Evolutionary conservation across 2,888 invertebrate genomes (phyloP).

Genomic region (Venusia cambrica): DNA sequence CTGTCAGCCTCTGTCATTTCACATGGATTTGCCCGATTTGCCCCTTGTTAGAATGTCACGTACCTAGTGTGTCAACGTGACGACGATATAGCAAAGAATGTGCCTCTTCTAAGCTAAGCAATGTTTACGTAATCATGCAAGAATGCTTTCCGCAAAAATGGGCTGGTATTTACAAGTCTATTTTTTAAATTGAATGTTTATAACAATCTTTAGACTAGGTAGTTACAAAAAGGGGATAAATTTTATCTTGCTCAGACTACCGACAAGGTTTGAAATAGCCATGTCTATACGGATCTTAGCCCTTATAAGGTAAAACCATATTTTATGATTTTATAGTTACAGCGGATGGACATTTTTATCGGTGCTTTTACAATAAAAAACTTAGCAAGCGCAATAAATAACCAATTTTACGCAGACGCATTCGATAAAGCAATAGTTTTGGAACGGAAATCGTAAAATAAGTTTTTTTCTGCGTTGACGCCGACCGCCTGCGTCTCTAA

Average conservation of each 20-base stretch:
- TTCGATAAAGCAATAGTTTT: slow-evolving; percentile 56
- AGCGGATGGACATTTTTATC: slow-evolving; percentile 26
- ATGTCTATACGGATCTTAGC: no score
- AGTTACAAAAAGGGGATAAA: no score
- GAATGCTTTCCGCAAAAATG: no score
- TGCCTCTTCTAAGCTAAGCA: slow-evolving; percentile 41
- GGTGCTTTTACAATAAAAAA: slow-evolving; percentile 42
- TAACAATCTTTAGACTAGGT: no score
- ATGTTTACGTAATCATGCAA: slow-evolving; percentile 40
- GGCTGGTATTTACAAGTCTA: no score
- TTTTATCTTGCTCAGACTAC: no score
- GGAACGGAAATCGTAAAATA: slow-evolving; percentile 77
- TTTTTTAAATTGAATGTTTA: no score
- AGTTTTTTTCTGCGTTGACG: slow-evolving; percentile 66
- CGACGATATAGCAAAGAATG: slow-evolving; percentile 55
- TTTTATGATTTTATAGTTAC: slow-evolving; percentile 11
- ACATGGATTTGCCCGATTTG: slow-evolving; percentile 62
- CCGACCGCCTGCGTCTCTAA: slow-evolving; percentile 36
- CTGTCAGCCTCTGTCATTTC: slow-evolving; percentile 80
- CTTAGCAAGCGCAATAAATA: slow-evolving; percentile 68
- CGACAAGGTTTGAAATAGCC: no score
- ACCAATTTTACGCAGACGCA: slow-evolving; percentile 60
- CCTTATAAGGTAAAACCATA: no score
- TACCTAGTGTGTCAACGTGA: slow-evolving; percentile 63
- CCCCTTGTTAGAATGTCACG: slow-evolving; percentile 79